phyloP scores from a whole-genome alignment of 2,888 invertebrate genomes.

The Ypsolopha scabrella region DNA sequence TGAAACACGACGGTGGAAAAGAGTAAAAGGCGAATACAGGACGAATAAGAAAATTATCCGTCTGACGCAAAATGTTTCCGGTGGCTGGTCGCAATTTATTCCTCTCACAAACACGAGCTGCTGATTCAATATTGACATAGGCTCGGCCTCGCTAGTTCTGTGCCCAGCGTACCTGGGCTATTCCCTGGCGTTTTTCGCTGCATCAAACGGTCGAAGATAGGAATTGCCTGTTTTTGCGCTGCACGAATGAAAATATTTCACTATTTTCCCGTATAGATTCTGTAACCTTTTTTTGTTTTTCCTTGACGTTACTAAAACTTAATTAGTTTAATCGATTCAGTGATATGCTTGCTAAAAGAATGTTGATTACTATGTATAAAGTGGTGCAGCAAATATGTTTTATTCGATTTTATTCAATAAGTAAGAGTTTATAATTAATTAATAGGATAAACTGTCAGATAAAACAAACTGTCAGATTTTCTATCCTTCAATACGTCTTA shows the following conservation, averaged over 20 bases:
- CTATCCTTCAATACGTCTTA: no score
- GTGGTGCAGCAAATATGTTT: no score
- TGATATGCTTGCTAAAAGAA: no score
- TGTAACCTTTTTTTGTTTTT: not conserved
- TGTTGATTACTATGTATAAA: no score
- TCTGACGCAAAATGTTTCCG: conserved; percentile 41
- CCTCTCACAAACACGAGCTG: conserved; percentile 53
- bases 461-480: no score
- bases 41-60: conserved; percentile 42
- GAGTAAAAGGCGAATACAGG: conserved; percentile 18
- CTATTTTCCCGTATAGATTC: not conserved
- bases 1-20: conserved; percentile 9
- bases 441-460: no score
- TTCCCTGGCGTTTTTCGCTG: conserved; percentile 39
- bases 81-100: conserved; percentile 53
- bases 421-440: no score
- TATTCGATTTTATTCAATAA: no score
- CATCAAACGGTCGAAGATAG: conserved; percentile 35
- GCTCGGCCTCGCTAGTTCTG: conserved; percentile 6
- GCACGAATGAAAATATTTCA: not conserved
- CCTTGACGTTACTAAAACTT: no score
- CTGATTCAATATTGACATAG: conserved; percentile 63
- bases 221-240: conserved; percentile 28
- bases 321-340: no score
- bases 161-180: conserved; percentile 31